Evolutionary conservation across 1,140 invertebrate genomes (phyloP), one percentile per base, ranked within the genome.

Genomic region (Anthonomus grandis): DNA sequence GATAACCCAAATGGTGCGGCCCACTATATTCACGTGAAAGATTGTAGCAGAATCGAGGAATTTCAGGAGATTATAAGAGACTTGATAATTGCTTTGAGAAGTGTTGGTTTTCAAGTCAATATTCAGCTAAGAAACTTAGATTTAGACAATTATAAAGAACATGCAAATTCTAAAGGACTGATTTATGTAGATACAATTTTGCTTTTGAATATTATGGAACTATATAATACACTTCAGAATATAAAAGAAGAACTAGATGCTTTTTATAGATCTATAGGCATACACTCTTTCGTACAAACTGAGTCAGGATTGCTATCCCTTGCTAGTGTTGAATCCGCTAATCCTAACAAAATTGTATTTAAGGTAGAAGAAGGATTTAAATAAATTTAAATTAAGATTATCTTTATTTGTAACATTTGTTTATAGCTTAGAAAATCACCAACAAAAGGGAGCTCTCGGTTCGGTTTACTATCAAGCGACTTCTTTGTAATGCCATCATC

Each of bases 111-210:
- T n/a, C 10, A 42, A 12, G 25, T 27, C 12, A 21, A 31, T 19
- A 34, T 49, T 9, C 21, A 42, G 22, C 23, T 17, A 19, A 0
- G 42, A n/a, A 17, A 27, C 31, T 59, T 63, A 13, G 41, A 31
- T 8, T 46, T 59, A 24, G 55, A 56, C 21, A 45, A 50, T 6
- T 22, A 51, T 36, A 27, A 52, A n/a, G 21, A 51, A 9, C 50
- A 42, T 10, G 39, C 49, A 8, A 56, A 57, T 48, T 18, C 24
- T 34, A n/a, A 47, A 17, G 56, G 57, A 0, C 39, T 36, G 17
- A 53, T 63, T 34, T 57, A 39, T 23, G 57, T 63, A 17, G 57
- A 58, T 23, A 60, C 62, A 1, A 12, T 37, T 4, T 44, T 60
- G 17, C 46, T 63, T 27, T 15, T 60, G 12, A 48, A 53, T 15